These are phyloP conservation scores for Tinamus guttatus DNA, from an alignment of 2,113 vertebrate species.

Conservation along the genomic window DNA sequence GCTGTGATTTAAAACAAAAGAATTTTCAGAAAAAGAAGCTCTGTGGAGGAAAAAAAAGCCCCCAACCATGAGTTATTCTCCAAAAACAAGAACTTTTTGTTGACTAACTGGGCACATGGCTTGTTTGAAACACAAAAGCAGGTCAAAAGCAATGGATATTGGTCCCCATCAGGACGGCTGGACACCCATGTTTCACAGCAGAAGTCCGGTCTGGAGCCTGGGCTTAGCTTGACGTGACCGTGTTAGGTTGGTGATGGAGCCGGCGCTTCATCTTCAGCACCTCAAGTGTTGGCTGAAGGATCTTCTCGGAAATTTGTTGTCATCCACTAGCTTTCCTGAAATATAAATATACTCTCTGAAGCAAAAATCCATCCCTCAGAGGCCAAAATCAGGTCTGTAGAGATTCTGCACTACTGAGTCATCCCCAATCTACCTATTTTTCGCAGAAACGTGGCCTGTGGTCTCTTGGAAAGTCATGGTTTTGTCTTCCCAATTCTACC, in stretches of 20 bases:
- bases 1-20: neutral
- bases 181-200: fast-evolving
- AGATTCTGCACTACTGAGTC: neutral
- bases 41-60: neutral
- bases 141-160: neutral
- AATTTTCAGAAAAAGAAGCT: neutral
- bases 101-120: fast-evolving
- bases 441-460: neutral
- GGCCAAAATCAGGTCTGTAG: neutral
- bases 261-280: neutral
- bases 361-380: neutral
- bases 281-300: neutral
- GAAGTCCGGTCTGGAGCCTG: neutral
- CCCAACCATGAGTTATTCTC: neutral
- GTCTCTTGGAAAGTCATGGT: neutral
- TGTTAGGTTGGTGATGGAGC: neutral
- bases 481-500: neutral
- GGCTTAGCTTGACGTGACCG: neutral
- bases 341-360: neutral
- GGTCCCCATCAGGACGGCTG: neutral
- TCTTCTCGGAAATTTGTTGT: neutral
- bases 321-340: neutral
- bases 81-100: neutral
- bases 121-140: neutral
- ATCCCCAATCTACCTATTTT: neutral